A percentile compares a stretch with the other conserved stretches of the same genome.
Evolutionary conservation across 2,888 invertebrate species (phyloP).

Genomic region (Cephus spinipes): DNA sequence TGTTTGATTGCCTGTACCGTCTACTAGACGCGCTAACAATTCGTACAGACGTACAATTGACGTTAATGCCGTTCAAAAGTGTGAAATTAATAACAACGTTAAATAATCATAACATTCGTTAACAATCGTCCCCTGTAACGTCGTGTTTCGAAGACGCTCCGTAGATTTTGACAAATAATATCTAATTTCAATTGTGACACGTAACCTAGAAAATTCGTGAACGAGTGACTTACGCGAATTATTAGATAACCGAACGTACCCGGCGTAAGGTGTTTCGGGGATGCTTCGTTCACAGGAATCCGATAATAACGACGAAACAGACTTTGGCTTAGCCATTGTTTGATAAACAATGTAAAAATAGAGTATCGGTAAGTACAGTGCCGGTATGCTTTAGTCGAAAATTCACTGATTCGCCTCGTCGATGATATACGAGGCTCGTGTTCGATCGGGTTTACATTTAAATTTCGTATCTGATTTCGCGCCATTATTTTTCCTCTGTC

Average conservation of each 20-base stretch:
- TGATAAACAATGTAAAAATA: not conserved
- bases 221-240: not conserved
- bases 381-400: not conserved
- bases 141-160: not conserved
- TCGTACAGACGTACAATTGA: not conserved
- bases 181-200: not conserved
- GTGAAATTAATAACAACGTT: too few species aligned
- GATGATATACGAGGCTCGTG: not conserved
- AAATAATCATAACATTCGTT: not conserved
- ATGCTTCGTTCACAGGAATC: not conserved
- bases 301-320: not conserved
- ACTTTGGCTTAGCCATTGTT: not conserved
- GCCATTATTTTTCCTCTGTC: too few species aligned
- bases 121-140: not conserved
- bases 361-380: not conserved
- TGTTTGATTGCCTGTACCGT: not conserved
- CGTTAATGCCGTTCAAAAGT: not conserved
- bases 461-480: too few species aligned
- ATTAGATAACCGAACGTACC: not conserved
- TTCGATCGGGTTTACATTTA: not conserved
- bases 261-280: not conserved
- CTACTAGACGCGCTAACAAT: not conserved
- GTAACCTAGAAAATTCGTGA: not conserved
- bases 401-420: not conserved
- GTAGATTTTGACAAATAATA: not conserved